Percentiles rank a stretch among this genome's conserved stretches.
Evolutionary conservation across 2,888 invertebrate genomes (phyloP).

Genomic region (Nipponacmea schrenckii): DNA sequence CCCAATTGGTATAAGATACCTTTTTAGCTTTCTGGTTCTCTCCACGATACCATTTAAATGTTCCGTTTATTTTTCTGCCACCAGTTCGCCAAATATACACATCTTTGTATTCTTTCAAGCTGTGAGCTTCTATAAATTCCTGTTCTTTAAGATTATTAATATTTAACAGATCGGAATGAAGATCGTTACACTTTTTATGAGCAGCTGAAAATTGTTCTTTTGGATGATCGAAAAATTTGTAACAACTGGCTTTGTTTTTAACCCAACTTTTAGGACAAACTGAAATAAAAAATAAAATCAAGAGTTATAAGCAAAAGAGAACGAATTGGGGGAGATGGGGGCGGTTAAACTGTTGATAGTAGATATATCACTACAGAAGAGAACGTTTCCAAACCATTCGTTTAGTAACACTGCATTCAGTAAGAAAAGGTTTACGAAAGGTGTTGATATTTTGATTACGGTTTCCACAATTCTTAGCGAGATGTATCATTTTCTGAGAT

Average conservation of each 20-base stretch:
- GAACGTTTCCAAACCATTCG: no score
- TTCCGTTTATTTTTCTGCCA: conserved; percentile 39
- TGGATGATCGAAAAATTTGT: conserved; percentile 67
- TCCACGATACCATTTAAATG: conserved; percentile 39
- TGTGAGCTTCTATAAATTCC: conserved; percentile 71
- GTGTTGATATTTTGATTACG: no score
- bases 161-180: conserved; percentile 68
- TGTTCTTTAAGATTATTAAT: conserved; percentile 71
- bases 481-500: no score
- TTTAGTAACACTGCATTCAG: no score
- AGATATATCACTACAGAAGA: neutral
- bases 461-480: no score
- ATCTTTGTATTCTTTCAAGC: conserved; percentile 36
- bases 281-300: conserved; percentile 25
- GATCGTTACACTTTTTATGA: conserved; percentile 63
- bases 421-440: no score
- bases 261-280: conserved; percentile 70
- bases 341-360: neutral
- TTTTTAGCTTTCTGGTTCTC: conserved; percentile 22
- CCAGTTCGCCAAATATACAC: conserved; percentile 50
- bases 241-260: conserved; percentile 71
- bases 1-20: conserved; percentile 51
- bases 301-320: neutral
- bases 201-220: conserved; percentile 53
- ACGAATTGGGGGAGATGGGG: neutral